Conservation (phyloP, 2,888 invertebrate species). For the Melitaea athalia region DNA sequence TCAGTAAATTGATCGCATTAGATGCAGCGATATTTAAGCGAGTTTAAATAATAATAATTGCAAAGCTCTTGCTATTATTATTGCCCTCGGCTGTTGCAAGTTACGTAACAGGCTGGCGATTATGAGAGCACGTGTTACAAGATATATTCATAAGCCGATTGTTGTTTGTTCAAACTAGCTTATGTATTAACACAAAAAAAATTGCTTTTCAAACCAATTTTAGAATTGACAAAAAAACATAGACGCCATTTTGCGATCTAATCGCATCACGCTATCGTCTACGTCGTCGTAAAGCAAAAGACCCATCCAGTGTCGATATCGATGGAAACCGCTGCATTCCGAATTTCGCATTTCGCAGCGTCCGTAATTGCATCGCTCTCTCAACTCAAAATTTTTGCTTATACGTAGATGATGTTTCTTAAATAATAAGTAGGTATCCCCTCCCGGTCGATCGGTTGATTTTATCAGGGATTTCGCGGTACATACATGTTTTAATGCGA, state of each 20-base stretch:
- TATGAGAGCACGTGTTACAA: too few species aligned
- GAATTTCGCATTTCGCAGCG: constrained; percentile 71
- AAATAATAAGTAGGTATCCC: constrained; percentile 65
- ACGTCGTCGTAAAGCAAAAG: not conserved
- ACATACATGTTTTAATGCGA: constrained; percentile 32
- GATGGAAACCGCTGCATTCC: constrained; percentile 49
- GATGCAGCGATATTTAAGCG: too few species aligned
- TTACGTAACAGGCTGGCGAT: too few species aligned
- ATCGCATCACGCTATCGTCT: not conserved
- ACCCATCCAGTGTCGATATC: constrained; percentile 49
- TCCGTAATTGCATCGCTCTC: constrained; percentile 68
- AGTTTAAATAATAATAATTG: too few species aligned
- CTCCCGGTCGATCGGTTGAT: constrained; percentile 54
- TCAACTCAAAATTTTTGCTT: constrained; percentile 64
- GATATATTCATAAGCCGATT: too few species aligned
- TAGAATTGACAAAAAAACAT: too few species aligned
- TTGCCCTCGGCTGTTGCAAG: too few species aligned
- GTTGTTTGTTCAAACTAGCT: too few species aligned
- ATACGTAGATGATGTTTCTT: constrained; percentile 57
- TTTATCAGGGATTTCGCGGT: constrained; percentile 45
- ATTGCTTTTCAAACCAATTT: too few species aligned
- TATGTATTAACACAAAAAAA: too few species aligned
- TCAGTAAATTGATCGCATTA: too few species aligned
- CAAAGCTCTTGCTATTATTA: too few species aligned
- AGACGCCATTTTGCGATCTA: not conserved